Evolutionary conservation across 2,888 invertebrate genomes (phyloP).

Genomic region (Panzeria rudis): DNA sequence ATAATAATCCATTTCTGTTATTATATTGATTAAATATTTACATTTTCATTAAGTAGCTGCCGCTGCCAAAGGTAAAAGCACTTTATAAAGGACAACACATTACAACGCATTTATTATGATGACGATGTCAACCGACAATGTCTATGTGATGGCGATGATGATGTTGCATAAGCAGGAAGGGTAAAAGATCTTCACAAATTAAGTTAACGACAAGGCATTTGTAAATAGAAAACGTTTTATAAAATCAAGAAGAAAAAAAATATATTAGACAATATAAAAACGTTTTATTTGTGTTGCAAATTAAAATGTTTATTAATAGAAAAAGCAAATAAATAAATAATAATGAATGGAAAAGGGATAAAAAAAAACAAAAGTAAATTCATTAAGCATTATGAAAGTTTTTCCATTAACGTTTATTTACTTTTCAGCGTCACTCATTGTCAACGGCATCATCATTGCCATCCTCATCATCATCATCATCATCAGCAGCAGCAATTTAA

Average conservation of each 20-base stretch:
- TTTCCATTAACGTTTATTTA: constrained; percentile 58
- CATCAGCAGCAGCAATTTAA: constrained; percentile 21
- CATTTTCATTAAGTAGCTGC: constrained; percentile 74
- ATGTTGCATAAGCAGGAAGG: background rate
- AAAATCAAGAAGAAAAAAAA: background rate
- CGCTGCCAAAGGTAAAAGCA: constrained; percentile 57
- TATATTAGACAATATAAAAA: constrained; percentile 30
- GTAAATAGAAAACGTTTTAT: constrained; percentile 48
- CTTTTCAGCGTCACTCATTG: constrained; percentile 32
- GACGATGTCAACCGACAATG: background rate
- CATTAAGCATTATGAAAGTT: constrained; percentile 58
- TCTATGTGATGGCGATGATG: constrained; percentile 5
- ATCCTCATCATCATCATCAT: background rate
- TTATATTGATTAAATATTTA: constrained; percentile 76
- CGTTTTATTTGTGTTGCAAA: constrained; percentile 68
- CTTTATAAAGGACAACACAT: constrained; percentile 38
- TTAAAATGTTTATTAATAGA: constrained; percentile 70
- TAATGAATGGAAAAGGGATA: background rate
- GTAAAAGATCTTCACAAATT: constrained; percentile 66
- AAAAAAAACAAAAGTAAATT: constrained; percentile 48
- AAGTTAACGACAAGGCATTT: constrained; percentile 66
- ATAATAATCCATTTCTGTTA: constrained; percentile 74
- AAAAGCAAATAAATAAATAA: constrained; percentile 29
- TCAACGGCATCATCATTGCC: background rate
- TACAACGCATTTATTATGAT: constrained; percentile 46